Percentiles rank a stretch among this genome's conserved stretches.
phyloP scores from a whole-genome alignment of 2,797 vertebrate genomes.

The Labeo calbasu region DNA sequence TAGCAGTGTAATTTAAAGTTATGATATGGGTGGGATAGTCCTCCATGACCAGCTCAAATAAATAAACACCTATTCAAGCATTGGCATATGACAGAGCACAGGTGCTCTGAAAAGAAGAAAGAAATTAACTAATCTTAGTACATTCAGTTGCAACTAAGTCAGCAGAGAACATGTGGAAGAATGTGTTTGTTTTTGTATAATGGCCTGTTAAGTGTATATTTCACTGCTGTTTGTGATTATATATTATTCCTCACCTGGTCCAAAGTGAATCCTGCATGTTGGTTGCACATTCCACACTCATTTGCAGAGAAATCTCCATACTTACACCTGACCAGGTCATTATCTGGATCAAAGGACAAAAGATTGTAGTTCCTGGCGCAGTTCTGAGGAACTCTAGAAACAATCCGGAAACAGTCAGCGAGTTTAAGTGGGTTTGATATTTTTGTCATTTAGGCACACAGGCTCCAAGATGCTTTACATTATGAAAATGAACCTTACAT shows the following conservation, averaged over 20 bases:
- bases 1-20: constrained; percentile 49
- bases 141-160: background rate
- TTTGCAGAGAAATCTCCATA: background rate
- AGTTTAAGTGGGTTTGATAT: background rate
- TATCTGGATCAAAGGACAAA: constrained; percentile 25
- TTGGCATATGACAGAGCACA: constrained; percentile 45
- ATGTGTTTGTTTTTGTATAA: background rate
- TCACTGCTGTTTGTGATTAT: no score
- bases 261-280: constrained; percentile 42
- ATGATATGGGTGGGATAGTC: constrained; percentile 58
- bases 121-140: background rate
- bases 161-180: background rate
- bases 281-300: constrained; percentile 11
- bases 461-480: background rate
- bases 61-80: background rate
- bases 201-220: background rate
- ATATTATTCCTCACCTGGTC: constrained; percentile 49
- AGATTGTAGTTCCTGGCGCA: constrained; percentile 38
- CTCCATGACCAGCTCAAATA: constrained; percentile 61
- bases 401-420: background rate
- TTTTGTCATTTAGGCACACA: no score
- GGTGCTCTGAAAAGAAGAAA: constrained; percentile 51
- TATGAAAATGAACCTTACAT: no score
- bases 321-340: constrained; percentile 30
- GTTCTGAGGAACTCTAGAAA: constrained; percentile 44